Conservation (phyloP, 2,113 vertebrate genomes). For the Scatophagus argus region DNA sequence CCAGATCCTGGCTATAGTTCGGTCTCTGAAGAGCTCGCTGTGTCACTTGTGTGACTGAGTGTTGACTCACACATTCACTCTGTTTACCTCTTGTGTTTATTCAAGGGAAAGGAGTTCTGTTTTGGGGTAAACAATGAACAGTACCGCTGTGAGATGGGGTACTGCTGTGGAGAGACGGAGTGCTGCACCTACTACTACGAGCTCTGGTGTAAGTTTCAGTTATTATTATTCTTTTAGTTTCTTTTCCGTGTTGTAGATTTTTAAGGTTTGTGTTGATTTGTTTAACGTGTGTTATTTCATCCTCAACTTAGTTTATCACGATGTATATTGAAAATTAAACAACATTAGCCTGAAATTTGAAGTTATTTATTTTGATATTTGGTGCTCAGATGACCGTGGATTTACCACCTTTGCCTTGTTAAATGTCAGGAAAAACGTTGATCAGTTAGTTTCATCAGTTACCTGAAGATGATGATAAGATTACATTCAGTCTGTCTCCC, state of each 20-base stretch:
- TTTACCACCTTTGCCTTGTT: background rate
- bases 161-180: constrained; percentile 88
- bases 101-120: constrained; percentile 87
- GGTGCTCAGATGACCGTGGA: background rate
- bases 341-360: background rate
- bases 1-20: constrained; percentile 1
- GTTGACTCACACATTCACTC: constrained; percentile 9
- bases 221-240: background rate
- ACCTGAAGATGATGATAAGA: background rate
- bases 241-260: background rate
- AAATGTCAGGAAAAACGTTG: background rate
- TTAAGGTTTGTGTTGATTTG: background rate
- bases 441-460: background rate
- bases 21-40: background rate
- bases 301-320: background rate
- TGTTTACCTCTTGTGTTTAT: constrained; percentile 52
- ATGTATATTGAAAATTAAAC: background rate
- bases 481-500: background rate
- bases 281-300: background rate
- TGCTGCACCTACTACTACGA: constrained; percentile 90
- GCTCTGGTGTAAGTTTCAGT: constrained; percentile 86
- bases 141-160: constrained; percentile 88
- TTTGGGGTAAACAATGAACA: constrained; percentile 87
- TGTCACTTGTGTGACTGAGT: constrained; percentile 24
- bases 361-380: no score